phyloP scores from a whole-genome alignment of 2,888 invertebrate species.

The Prosapia bicincta region DNA sequence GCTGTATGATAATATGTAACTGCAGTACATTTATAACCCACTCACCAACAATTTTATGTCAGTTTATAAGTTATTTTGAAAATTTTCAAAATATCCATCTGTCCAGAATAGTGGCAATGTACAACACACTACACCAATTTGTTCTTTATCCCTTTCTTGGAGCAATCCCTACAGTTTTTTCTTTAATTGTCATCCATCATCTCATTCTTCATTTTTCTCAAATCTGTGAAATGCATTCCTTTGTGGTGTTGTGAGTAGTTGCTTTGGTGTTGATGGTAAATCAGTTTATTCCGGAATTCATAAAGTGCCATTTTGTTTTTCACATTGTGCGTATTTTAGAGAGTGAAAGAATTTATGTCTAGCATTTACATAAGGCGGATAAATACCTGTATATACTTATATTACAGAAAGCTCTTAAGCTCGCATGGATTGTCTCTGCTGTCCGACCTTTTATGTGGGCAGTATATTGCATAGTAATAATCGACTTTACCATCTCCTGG shows the following conservation, averaged over 20 bases:
- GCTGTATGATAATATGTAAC: too few species aligned
- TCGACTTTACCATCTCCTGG: background rate
- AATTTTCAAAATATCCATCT: background rate
- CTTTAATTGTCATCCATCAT: background rate
- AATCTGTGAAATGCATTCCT: background rate
- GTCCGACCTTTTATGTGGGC: constrained; percentile 11
- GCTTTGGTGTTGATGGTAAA: constrained; percentile 2
- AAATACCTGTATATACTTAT: constrained; percentile 23
- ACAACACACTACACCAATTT: background rate
- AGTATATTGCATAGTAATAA: constrained; percentile 13
- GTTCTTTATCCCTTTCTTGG: background rate
- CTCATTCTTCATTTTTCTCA: background rate
- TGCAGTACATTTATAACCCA: too few species aligned
- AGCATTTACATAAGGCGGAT: constrained; percentile 2
- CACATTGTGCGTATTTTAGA: background rate
- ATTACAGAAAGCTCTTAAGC: constrained; percentile 13
- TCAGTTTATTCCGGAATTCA: constrained; percentile 11
- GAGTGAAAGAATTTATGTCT: background rate
- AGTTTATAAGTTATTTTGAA: background rate
- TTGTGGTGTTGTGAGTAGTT: background rate
- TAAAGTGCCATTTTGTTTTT: constrained; percentile 21
- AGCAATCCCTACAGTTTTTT: background rate
- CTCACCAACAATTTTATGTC: too few species aligned
- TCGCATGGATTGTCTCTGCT: constrained; percentile 23
- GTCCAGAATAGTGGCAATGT: background rate